Percentiles rank a stretch among this genome's conserved stretches.
These are phyloP conservation scores for Premnoplex brunnescens DNA, from an alignment of 2,797 vertebrate species.

Conservation along the genomic window DNA sequence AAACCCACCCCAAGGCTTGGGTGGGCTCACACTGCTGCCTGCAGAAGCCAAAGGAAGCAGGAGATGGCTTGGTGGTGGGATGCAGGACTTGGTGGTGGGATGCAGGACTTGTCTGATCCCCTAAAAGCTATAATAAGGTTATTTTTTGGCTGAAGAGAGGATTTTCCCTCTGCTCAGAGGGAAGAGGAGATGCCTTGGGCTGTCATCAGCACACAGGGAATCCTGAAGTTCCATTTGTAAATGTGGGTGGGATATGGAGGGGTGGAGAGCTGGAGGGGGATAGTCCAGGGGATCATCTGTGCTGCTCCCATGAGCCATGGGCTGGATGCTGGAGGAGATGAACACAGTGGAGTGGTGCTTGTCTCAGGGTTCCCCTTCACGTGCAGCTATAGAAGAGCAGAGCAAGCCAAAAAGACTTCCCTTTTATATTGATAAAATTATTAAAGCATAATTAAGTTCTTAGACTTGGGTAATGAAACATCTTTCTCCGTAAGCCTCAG, in stretches of 20 bases:
- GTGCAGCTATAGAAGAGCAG: not conserved
- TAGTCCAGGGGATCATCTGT: not conserved
- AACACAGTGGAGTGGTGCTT: not conserved
- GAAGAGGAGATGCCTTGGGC: not conserved
- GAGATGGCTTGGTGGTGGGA: fast-evolving
- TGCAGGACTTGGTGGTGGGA: fast-evolving
- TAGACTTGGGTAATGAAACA: not conserved
- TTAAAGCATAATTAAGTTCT: not conserved
- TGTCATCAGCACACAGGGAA: not conserved
- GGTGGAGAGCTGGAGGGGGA: not conserved
- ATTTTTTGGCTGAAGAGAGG: not conserved
- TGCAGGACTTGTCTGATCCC: not conserved
- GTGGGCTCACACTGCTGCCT: fast-evolving
- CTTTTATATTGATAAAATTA: not conserved
- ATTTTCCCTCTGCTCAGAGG: fast-evolving
- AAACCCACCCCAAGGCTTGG: not conserved
- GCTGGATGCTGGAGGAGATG: not conserved
- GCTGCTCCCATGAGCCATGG: not conserved
- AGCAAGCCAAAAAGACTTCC: not conserved
- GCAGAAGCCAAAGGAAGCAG: not conserved
- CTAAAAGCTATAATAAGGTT: not conserved
- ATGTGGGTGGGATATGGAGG: fast-evolving
- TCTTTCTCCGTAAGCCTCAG: not conserved
- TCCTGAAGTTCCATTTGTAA: fast-evolving
- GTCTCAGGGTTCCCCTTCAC: not conserved